Base-by-base conservation (phyloP, 2,888 invertebrate genomes). In the Anarsia innoxiella region DNA sequence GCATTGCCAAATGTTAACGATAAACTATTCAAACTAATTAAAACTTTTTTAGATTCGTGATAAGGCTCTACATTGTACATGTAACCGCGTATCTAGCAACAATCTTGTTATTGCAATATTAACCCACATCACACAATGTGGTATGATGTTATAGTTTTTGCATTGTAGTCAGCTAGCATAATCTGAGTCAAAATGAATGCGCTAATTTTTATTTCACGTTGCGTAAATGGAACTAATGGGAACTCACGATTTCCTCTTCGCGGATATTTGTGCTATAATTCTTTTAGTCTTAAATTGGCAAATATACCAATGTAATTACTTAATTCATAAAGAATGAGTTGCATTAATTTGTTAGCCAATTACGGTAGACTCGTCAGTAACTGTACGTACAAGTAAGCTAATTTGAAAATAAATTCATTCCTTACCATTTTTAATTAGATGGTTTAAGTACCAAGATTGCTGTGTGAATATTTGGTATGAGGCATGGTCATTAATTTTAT, bases 81-180 rank as follows among this genome's bases (percentile, higher is more conserved):
- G 4, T 19, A 19, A 6, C n/a, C 19, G 6, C 3, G 3, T 19
- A 19, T 19, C 19, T 19, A 19, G 19, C 19, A 6, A 3, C 6
- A 19, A 19, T 19, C 19, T 19, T 3, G 19, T 5, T 19, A 6
- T 3, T 19, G 19, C 19, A 19, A 19, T 6, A 19, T 19, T 5
- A 19, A 19, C 19, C 19, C 19, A 19, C 19, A 19, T 3, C 19
- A 5, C 3, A 19, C 19, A 19, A 19, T 19, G 19, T 6, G 6
- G 19, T 19, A 5, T 6, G 3, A 19, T 19, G 3, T 5, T 19
- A 19, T 19, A 5, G 6, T 6, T 19, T 19, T 19, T 19, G 28
- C 39, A 44, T 40, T 30, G 38, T 29, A 29, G 26, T 29, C 26
- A 5, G 5, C 25, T 25, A n/a, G n/a, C 25, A 25, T 25, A 25